phyloP scores from a whole-genome alignment of 2,113 vertebrate species.

The Saguinus imperator region DNA sequence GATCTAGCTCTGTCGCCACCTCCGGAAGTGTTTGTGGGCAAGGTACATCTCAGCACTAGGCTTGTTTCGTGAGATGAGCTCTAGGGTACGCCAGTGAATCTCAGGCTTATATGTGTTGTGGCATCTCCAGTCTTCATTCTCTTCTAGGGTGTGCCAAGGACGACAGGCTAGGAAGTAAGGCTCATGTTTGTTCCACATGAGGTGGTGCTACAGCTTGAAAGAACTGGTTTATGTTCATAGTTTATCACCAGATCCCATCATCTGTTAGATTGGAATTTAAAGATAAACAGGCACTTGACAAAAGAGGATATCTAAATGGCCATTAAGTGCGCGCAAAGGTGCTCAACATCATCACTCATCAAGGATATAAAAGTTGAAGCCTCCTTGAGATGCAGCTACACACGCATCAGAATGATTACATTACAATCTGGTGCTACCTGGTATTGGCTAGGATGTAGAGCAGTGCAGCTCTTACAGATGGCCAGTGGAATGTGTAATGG shows the following conservation, averaged over 20 bases:
- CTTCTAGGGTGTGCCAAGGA: neutral
- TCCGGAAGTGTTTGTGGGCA: neutral
- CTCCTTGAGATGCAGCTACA: neutral
- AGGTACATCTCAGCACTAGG: neutral
- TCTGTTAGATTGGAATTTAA: neutral
- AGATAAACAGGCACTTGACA: neutral
- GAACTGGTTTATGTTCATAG: neutral
- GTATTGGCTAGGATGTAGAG: neutral
- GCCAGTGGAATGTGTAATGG: neutral
- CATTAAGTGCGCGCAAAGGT: neutral
- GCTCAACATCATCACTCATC: neutral
- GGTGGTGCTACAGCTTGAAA: neutral
- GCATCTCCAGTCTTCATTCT: neutral
- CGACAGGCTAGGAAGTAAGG: fast-evolving
- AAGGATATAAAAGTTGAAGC: neutral
- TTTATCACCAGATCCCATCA: neutral
- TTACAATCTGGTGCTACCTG: neutral
- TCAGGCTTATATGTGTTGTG: fast-evolving
- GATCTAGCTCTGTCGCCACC: neutral
- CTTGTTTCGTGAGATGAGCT: neutral
- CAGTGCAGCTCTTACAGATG: fast-evolving
- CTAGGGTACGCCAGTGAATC: fast-evolving
- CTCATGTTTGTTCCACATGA: neutral
- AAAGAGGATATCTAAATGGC: neutral
- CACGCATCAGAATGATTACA: neutral